Conservation (phyloP, 2,113 vertebrate species). For the Prionailurus viverrinus region DNA sequence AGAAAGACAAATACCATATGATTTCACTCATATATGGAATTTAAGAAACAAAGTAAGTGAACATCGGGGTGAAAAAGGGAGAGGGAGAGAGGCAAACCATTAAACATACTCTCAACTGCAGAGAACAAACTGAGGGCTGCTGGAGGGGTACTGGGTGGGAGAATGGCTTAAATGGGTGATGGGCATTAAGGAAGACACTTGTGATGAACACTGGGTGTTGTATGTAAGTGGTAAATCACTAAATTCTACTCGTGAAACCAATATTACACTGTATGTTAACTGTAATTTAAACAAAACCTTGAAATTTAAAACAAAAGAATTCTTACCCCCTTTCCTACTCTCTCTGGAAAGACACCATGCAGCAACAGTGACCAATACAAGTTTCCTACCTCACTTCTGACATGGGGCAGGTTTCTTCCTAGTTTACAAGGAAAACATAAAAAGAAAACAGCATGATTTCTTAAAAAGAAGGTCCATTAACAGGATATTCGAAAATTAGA, state of each 20-base stretch:
- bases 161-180: background rate
- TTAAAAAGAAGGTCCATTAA: background rate
- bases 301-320: background rate
- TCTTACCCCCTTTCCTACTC: background rate
- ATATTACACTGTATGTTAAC: background rate
- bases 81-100: background rate
- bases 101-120: background rate
- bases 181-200: background rate
- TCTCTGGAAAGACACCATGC: background rate
- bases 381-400: background rate
- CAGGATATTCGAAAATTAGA: background rate
- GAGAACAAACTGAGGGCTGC: background rate
- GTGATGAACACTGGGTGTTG: background rate
- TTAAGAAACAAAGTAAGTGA: too few relatives aligned
- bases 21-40: background rate
- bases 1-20: background rate
- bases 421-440: background rate
- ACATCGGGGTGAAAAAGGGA: too few relatives aligned
- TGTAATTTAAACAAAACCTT: background rate
- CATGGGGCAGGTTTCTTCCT: background rate
- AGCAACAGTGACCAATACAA: background rate
- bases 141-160: background rate
- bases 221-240: background rate
- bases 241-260: background rate
- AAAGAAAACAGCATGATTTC: constrained; percentile 20